phyloP scores from a whole-genome alignment of 1,140 invertebrate species.

The Penaeus indicus region DNA sequence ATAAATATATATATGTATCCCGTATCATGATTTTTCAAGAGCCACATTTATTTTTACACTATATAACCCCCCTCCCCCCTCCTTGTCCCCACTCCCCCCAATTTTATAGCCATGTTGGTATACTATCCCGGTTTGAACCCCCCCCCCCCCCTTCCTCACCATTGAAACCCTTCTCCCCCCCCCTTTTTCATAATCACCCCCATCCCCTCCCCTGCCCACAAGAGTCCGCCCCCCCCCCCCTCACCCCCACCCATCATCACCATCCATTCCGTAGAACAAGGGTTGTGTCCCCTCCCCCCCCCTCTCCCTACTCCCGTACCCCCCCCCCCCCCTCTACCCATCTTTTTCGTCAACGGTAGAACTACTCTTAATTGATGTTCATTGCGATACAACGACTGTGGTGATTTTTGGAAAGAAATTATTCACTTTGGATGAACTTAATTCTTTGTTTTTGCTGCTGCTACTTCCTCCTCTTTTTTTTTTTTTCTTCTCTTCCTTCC shows the following conservation, averaged over 20 bases:
- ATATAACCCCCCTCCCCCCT: too few relatives aligned
- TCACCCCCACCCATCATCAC: conserved; percentile 16
- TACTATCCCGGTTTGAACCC: conserved; percentile 6
- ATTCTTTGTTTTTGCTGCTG: too few relatives aligned
- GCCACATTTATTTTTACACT: too few relatives aligned
- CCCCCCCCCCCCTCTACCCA: background rate
- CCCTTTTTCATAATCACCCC: background rate
- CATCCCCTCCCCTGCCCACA: background rate
- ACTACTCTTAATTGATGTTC: too few relatives aligned
- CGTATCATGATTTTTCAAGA: too few relatives aligned
- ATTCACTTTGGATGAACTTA: too few relatives aligned
- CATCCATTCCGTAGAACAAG: conserved; percentile 28
- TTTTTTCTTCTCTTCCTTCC: too few relatives aligned
- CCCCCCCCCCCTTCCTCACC: background rate
- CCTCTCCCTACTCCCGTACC: background rate
- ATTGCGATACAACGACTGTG: conserved; percentile 23
- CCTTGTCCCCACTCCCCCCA: too few relatives aligned
- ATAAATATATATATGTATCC: too few relatives aligned
- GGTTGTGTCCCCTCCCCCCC: conserved; percentile 37
- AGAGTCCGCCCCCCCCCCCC: conserved; percentile 25
- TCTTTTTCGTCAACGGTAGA: too few relatives aligned
- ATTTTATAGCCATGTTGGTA: background rate
- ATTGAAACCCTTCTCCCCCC: background rate
- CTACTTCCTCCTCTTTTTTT: too few relatives aligned
- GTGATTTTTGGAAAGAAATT: background rate